Evolutionary conservation across 1,140 invertebrate species (phyloP), one percentile per base, ranked within the genome.

Genomic region (Chymomyza costata): DNA sequence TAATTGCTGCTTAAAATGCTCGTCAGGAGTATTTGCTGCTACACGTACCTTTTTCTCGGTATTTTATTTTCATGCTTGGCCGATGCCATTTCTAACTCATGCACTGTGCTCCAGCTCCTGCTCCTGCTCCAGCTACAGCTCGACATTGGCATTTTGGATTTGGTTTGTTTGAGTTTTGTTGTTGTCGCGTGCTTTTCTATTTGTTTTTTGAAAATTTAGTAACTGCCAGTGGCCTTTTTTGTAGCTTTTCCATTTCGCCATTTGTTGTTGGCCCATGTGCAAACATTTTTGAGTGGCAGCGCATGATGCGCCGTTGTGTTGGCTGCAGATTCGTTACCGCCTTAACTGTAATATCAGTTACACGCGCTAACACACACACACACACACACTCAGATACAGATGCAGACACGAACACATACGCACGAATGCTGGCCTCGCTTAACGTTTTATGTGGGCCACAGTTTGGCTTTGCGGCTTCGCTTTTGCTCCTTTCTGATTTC

Each of bases 1-100:
- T 82, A 82, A 82, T 82, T 82, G 76, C 76, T 82, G 76, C 56
- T 82, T 82, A 81, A 82, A 82, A 82, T 82, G 76, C 76, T 81
- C 50, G 76, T 82, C 76, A 82, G 76, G 76, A 51, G 51, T n/a
- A n/a, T 49, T 44, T 48, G 21, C 40, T 28, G 5, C 10, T 28
- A 28, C 25, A 28, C 57, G 61, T 76, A 64, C 53, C 46, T 59
- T 32, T 62, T 50, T 45, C 52, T 65, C 5, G 25, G 25, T 10
- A 28, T 28, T 28, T 28, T 10, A 28, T 28, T 28, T 10, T 28
- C 10, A 28, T 28, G 25, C 25, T 28, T 28, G n/a, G n/a, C n/a
- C n/a, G n/a, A n/a, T n/a, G n/a, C n/a, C n/a, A n/a, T n/a, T n/a
- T n/a, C n/a, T n/a, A n/a, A n/a, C n/a, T n/a, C n/a, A n/a, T n/a